Evolutionary conservation across 2,797 vertebrate genomes (phyloP).

Genomic region (Capromys pilorides): DNA sequence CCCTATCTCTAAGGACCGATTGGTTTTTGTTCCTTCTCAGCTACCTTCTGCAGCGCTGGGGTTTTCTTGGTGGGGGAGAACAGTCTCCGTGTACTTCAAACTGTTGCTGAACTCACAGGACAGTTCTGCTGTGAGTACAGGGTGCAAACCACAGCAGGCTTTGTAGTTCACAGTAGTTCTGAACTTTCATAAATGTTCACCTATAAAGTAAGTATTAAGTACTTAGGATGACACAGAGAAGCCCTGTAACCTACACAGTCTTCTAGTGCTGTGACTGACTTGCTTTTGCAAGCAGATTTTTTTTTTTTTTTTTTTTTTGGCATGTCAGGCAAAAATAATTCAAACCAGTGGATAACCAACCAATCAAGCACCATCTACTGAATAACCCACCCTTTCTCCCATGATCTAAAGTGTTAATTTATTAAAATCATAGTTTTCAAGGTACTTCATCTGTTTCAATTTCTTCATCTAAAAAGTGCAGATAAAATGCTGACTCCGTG

Average conservation of each 20-base stretch:
- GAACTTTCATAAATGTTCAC: conserved; percentile 13
- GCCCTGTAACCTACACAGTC: not conserved
- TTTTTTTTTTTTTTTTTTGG: not conserved
- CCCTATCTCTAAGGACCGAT: not conserved
- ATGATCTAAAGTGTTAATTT: not conserved
- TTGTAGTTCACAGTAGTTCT: too few species aligned
- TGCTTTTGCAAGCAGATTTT: not conserved
- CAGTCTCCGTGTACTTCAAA: not conserved
- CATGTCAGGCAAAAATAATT: not conserved
- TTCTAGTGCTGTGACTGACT: not conserved
- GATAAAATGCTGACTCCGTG: not conserved
- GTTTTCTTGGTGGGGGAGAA: not conserved
- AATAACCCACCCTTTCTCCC: not conserved
- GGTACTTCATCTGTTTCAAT: not conserved
- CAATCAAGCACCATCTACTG: not conserved
- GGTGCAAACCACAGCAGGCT: not conserved
- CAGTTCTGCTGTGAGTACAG: not conserved
- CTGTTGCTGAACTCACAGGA: not conserved
- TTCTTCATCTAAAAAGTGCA: not conserved
- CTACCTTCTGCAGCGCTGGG: not conserved
- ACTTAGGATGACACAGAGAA: not conserved
- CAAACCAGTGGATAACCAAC: not conserved
- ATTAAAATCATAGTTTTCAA: not conserved
- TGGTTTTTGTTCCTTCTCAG: conserved; percentile 27
- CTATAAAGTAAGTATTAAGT: not conserved